Percentiles rank a stretch among this genome's conserved stretches.
phyloP scores from a whole-genome alignment of 2,113 vertebrate genomes.

The Gambusia holbrooki region DNA sequence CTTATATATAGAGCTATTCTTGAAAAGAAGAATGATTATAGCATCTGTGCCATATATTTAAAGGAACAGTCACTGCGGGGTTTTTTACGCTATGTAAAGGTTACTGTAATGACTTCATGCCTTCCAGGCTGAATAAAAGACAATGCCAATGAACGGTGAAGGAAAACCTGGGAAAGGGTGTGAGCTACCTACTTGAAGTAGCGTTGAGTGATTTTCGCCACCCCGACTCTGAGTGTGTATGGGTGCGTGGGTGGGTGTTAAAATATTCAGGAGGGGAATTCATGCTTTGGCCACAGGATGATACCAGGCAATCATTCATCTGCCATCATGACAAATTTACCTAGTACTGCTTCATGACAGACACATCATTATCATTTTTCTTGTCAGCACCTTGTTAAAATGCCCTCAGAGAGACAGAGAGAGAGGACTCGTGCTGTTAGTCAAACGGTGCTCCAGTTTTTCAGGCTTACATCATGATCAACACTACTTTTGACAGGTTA shows the following conservation, averaged over 20 bases:
- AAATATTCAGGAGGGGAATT: conserved; percentile 51
- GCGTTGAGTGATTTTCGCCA: conserved; percentile 36
- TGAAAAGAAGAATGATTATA: conserved; percentile 32
- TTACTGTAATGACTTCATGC: conserved; percentile 43
- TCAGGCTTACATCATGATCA: conserved; percentile 23
- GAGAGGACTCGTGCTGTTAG: conserved; percentile 28
- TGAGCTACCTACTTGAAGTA: conserved; percentile 48
- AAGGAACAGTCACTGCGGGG: conserved; percentile 45
- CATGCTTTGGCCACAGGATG: conserved; percentile 59
- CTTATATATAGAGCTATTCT: conserved; percentile 26
- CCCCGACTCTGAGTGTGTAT: conserved; percentile 5
- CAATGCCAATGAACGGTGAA: conserved; percentile 53
- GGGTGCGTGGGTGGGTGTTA: conserved; percentile 17
- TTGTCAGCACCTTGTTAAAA: conserved; percentile 75
- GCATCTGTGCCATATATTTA: conserved; percentile 30
- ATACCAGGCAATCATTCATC: conserved; percentile 72
- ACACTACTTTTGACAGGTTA: conserved; percentile 19
- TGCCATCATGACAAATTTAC: conserved; percentile 72
- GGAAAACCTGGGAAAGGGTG: conserved; percentile 32
- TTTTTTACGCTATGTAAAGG: conserved; percentile 52
- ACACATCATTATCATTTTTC: conserved; percentile 81
- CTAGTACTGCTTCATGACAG: conserved; percentile 68
- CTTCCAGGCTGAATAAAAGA: conserved; percentile 35
- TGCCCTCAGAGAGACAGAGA: conserved; percentile 50
- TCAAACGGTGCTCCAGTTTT: conserved; percentile 31